These are phyloP conservation scores for Xylota sylvarum DNA, from an alignment of 2,888 invertebrate genomes.

Conservation along the genomic window DNA sequence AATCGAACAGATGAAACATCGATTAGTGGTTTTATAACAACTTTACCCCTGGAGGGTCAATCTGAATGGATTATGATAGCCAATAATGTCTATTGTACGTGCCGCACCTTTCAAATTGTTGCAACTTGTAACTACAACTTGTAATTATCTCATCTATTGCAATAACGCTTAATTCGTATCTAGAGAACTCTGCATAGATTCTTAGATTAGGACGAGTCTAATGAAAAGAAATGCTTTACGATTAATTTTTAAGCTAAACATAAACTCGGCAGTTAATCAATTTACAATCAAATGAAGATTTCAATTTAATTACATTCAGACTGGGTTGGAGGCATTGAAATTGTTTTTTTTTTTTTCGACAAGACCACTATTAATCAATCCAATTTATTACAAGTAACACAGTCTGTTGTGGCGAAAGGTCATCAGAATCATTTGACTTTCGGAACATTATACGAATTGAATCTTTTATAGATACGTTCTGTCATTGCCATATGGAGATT, in stretches of 20 bases:
- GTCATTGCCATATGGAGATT: slow-evolving; percentile 20
- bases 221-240: neutral
- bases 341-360: neutral
- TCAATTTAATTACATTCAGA: slow-evolving; percentile 30
- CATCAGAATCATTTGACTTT: neutral
- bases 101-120: neutral
- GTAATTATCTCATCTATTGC: slow-evolving; percentile 17
- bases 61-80: neutral
- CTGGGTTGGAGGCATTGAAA: neutral
- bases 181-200: neutral
- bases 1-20: slow-evolving; percentile 18
- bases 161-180: neutral
- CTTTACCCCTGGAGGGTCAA: slow-evolving; percentile 19
- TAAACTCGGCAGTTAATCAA: slow-evolving; percentile 31
- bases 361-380: slow-evolving; percentile 24
- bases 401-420: slow-evolving; percentile 22
- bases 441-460: neutral
- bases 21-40: neutral
- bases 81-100: neutral
- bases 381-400: slow-evolving; percentile 11
- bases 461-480: slow-evolving; percentile 1
- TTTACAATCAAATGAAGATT: slow-evolving; percentile 29
- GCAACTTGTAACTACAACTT: slow-evolving; percentile 7
- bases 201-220: neutral
- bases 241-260: neutral